A percentile compares a stretch with the other conserved stretches of the same genome.
These are phyloP conservation scores for Apis laboriosa DNA, from an alignment of 1,140 invertebrate genomes.

Conservation along the genomic window DNA sequence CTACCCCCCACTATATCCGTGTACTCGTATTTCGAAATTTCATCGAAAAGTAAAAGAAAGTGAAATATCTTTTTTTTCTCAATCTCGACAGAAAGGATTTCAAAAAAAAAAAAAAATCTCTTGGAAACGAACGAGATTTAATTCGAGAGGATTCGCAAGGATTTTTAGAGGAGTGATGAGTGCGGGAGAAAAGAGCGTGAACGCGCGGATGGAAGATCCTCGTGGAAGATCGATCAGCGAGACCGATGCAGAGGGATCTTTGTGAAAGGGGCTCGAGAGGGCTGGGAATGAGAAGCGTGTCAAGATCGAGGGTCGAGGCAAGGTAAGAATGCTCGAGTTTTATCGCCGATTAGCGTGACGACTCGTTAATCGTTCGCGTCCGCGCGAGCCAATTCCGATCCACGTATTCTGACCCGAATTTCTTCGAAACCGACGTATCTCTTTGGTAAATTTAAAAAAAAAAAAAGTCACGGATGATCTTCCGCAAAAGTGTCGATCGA, in stretches of 20 bases:
- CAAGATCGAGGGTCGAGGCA: constrained; percentile 23
- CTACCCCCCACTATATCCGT: no score
- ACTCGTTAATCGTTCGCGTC: constrained; percentile 19
- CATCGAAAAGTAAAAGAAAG: no score
- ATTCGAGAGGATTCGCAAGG: not conserved
- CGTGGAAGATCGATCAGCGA: constrained; percentile 3
- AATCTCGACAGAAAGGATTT: no score
- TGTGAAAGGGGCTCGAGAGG: not conserved
- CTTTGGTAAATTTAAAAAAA: no score
- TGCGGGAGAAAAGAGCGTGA: not conserved
- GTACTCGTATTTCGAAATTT: no score
- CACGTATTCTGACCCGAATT: no score
- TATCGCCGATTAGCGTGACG: constrained; percentile 46
- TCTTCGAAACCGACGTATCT: no score
- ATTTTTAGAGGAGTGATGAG: not conserved
- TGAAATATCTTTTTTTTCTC: no score
- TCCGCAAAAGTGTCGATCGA: no score
- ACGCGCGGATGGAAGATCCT: not conserved
- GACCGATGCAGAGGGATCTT: not conserved
- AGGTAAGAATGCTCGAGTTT: constrained; percentile 52
- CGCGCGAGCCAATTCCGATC: not conserved
- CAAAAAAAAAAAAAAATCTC: no score
- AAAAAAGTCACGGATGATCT: no score
- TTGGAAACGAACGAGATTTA: no score
- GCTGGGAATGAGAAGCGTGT: constrained; percentile 32